Conservation (phyloP, 2,888 invertebrate species). For the Mythimna ferrago region DNA sequence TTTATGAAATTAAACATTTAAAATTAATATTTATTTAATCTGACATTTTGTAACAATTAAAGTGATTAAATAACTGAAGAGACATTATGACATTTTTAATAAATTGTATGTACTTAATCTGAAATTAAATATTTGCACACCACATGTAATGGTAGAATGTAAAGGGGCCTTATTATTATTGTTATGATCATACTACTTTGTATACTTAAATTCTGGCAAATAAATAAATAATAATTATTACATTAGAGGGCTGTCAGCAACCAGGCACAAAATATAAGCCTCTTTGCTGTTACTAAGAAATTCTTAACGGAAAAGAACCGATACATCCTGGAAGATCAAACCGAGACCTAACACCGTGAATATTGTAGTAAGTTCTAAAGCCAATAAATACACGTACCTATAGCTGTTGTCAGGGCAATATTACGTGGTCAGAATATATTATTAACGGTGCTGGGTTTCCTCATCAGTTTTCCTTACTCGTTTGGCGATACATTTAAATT, state of each 20-base stretch:
- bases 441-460: slow-evolving; percentile 42
- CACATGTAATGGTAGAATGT: too few relatives aligned
- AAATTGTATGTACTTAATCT: too few relatives aligned
- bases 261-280: not conserved
- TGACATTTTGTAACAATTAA: too few relatives aligned
- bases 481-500: slow-evolving; percentile 49
- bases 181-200: too few relatives aligned
- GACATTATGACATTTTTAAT: too few relatives aligned
- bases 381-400: slow-evolving; percentile 38
- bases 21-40: too few relatives aligned
- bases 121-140: too few relatives aligned
- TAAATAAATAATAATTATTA: too few relatives aligned
- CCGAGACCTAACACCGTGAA: slow-evolving; percentile 19
- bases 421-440: slow-evolving; percentile 51
- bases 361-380: slow-evolving; percentile 39
- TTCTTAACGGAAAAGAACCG: slow-evolving; percentile 5
- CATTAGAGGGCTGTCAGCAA: not conserved
- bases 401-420: slow-evolving; percentile 28
- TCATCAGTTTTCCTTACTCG: slow-evolving; percentile 52
- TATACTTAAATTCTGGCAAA: too few relatives aligned
- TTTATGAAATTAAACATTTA: too few relatives aligned
- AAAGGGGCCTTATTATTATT: too few relatives aligned
- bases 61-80: too few relatives aligned
- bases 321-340: not conserved
- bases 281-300: not conserved